Conservation (phyloP, 2,888 invertebrate genomes). For the Drosophila subsilvestris region DNA sequence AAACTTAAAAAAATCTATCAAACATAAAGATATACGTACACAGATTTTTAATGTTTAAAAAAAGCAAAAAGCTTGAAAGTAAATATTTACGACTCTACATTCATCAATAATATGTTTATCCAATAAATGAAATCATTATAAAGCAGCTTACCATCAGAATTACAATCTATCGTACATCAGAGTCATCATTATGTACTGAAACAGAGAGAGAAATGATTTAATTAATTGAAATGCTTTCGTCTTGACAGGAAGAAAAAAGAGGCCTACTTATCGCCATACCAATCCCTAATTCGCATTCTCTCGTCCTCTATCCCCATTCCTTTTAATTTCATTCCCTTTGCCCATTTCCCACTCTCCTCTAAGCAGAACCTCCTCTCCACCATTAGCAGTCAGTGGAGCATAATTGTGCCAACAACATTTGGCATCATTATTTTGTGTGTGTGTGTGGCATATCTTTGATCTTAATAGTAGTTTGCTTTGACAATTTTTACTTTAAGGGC, state of each 20-base stretch:
- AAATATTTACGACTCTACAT: neutral
- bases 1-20: too few relatives aligned
- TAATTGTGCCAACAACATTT: conserved; percentile 71
- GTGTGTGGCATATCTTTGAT: conserved; percentile 67
- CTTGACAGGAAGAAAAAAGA: neutral
- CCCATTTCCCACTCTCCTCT: neutral
- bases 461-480: conserved; percentile 74
- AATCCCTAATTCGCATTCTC: neutral
- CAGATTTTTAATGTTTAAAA: neutral
- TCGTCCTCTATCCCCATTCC: neutral
- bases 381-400: conserved; percentile 63
- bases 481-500: conserved; percentile 49
- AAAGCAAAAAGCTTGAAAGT: neutral
- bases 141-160: neutral
- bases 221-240: conserved; percentile 58
- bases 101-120: too few relatives aligned
- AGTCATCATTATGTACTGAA: neutral
- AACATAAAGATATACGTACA: neutral
- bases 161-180: neutral
- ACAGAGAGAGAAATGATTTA: conserved; percentile 43
- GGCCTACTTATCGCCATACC: conserved; percentile 1
- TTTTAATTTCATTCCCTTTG: neutral
- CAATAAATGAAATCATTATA: neutral
- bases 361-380: conserved; percentile 5
- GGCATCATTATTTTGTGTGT: conserved; percentile 71